Evolutionary conservation across 2,113 vertebrate genomes (phyloP).

Genomic region (Astatoreochromis straeleni): DNA sequence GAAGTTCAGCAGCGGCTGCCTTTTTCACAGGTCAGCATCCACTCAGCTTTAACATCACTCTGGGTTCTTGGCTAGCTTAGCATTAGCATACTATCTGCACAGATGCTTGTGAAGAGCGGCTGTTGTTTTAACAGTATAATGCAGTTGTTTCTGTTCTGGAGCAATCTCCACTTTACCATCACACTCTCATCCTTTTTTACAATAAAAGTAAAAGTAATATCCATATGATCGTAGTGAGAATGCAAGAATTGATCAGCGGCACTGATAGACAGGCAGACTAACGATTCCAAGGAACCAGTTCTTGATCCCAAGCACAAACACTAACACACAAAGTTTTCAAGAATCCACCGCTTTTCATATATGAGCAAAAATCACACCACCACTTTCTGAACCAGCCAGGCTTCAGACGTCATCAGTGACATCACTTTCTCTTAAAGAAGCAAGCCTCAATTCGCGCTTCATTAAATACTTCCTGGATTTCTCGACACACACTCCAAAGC

Average conservation of each 20-base stretch:
- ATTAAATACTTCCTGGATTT: background rate
- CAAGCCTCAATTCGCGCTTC: background rate
- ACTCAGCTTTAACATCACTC: no score
- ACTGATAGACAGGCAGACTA: background rate
- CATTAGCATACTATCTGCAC: no score
- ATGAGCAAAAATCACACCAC: background rate
- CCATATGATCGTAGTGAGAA: background rate
- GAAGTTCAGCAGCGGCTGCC: no score
- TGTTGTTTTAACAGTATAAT: no score
- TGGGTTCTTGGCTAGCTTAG: no score
- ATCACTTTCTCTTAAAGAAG: background rate
- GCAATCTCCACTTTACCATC: no score
- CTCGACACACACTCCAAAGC: background rate
- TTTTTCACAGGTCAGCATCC: no score
- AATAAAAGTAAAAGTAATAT: background rate
- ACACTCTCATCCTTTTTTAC: background rate
- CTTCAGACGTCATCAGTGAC: background rate
- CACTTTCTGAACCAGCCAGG: background rate
- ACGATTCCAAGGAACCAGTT: background rate
- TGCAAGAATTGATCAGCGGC: background rate
- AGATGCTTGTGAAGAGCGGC: no score
- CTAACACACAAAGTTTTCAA: background rate
- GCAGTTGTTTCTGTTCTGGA: no score
- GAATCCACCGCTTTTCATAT: background rate
- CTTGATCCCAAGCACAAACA: background rate